Conservation (phyloP, 1,140 invertebrate genomes). For the Hylyphantes graminicola region DNA sequence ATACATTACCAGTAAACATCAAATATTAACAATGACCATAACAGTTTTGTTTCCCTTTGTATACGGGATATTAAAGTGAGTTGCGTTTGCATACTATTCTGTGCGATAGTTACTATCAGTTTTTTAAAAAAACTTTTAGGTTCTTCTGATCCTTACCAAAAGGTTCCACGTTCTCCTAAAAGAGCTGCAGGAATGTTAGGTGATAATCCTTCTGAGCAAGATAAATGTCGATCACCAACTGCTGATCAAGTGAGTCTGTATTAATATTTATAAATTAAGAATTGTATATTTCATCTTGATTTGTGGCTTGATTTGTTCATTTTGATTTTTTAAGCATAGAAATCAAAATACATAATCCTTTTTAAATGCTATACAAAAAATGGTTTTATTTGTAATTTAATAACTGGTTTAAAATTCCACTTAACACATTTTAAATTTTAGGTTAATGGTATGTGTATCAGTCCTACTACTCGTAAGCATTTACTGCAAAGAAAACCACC, state of each 20-base stretch:
- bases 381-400: neutral
- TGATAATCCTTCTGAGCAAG: constrained; percentile 69
- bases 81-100: too few species aligned
- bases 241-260: constrained; percentile 83
- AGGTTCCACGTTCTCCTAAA: constrained; percentile 86
- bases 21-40: too few species aligned
- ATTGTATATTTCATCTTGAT: neutral
- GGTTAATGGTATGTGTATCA: constrained; percentile 83
- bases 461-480: constrained; percentile 72
- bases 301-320: neutral
- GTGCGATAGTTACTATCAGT: neutral
- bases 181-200: constrained; percentile 63
- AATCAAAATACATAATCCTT: neutral
- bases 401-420: neutral
- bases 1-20: too few species aligned
- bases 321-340: neutral
- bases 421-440: constrained; percentile 66
- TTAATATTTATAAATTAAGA: neutral
- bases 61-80: too few species aligned
- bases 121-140: constrained; percentile 64
- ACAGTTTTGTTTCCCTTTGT: too few species aligned
- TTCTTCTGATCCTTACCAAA: constrained; percentile 85
- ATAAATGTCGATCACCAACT: constrained; percentile 84
- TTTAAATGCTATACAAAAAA: neutral
- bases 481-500: constrained; percentile 65